These are phyloP conservation scores for Maniola hyperantus DNA, from an alignment of 2,888 invertebrate genomes.

Conservation along the genomic window DNA sequence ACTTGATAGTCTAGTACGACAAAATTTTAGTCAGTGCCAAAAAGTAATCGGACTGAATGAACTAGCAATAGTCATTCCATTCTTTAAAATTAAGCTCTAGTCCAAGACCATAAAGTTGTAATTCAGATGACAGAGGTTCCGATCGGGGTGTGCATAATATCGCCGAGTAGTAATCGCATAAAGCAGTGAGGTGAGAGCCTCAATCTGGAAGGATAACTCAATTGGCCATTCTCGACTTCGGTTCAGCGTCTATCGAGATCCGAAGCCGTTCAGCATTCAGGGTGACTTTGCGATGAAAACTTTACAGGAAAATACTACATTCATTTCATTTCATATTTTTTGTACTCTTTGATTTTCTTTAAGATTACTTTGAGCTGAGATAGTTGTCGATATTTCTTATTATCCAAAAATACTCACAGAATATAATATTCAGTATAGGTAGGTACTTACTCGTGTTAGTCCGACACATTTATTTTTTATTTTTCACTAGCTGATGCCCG, in stretches of 20 bases:
- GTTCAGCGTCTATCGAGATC: conserved; percentile 1
- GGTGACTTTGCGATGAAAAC: neutral
- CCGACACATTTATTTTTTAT: no score
- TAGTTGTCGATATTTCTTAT: neutral
- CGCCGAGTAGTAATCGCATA: conserved; percentile 36
- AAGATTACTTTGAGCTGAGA: neutral
- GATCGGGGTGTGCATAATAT: conserved; percentile 29
- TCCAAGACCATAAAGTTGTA: neutral
- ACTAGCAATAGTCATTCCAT: neutral
- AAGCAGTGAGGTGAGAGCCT: conserved; percentile 33
- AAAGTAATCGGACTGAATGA: conserved; percentile 11
- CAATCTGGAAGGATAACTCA: conserved; percentile 35
- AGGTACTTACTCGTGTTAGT: no score
- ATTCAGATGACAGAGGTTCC: neutral
- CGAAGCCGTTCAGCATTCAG: neutral
- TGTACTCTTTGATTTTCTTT: neutral
- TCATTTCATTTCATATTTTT: no score
- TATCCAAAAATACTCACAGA: neutral
- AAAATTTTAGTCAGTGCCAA: neutral
- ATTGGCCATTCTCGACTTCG: conserved; percentile 31
- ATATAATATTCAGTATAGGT: no score
- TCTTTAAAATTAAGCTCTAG: neutral
- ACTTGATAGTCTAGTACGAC: neutral
- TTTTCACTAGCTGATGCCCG: no score
- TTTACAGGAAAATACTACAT: no score